These are phyloP conservation scores for Alexandromys fortis DNA, from an alignment of 2,113 vertebrate genomes.

Conservation along the genomic window DNA sequence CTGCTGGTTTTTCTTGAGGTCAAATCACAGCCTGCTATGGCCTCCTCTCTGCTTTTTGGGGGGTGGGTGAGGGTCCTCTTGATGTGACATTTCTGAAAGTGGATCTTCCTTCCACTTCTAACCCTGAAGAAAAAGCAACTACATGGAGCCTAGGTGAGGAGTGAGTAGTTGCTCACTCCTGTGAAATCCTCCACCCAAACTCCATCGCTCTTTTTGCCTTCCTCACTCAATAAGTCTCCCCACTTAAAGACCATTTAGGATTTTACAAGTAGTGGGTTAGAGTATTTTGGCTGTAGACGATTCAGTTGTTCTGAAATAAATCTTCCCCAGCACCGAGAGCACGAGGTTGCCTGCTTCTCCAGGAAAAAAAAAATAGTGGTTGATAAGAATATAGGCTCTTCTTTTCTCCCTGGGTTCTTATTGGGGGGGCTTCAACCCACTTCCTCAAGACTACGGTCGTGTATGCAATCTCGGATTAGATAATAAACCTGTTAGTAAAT, in stretches of 20 bases:
- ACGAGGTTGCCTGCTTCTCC: neutral
- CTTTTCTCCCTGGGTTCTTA: neutral
- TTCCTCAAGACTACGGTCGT: neutral
- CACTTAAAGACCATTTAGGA: neutral
- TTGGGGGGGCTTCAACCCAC: neutral
- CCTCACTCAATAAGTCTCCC: neutral
- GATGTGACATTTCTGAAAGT: neutral
- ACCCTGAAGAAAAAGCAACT: neutral
- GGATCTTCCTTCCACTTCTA: neutral
- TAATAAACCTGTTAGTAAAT: neutral
- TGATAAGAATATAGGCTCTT: conserved; percentile 24
- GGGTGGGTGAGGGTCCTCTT: neutral
- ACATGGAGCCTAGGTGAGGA: neutral
- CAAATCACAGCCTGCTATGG: neutral
- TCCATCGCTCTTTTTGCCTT: neutral
- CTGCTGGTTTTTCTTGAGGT: neutral
- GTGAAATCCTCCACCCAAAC: neutral
- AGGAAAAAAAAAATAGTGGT: neutral
- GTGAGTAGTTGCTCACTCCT: neutral
- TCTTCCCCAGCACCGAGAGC: neutral
- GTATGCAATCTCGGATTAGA: neutral
- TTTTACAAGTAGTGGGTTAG: neutral
- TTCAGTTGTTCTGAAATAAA: neutral
- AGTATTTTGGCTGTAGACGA: neutral
- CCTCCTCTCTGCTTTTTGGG: neutral